Conservation (phyloP, 1,140 invertebrate genomes). For the Microplitis mediator region DNA sequence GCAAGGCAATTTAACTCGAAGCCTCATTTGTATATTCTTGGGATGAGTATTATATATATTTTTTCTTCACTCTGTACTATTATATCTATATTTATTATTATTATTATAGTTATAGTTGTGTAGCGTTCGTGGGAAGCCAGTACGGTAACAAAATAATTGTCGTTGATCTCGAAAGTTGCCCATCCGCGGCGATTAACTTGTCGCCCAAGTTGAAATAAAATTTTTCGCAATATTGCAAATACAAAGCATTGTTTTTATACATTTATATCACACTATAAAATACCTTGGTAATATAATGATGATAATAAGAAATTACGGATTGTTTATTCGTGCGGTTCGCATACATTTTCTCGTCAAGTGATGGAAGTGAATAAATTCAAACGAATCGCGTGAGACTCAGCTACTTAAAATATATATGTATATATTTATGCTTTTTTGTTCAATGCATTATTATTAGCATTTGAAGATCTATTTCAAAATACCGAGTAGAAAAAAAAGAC, state of each 20-base stretch:
- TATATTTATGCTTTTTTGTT: too few relatives aligned
- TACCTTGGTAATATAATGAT: background rate
- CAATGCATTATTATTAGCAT: too few relatives aligned
- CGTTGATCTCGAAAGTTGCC: conserved; percentile 28
- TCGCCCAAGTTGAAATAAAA: conserved; percentile 1
- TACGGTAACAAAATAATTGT: background rate
- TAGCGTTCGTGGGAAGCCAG: conserved; percentile 18
- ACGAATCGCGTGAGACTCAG: conserved; percentile 28
- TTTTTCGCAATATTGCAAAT: background rate
- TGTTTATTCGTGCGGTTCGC: background rate
- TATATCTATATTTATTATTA: conserved; percentile 3
- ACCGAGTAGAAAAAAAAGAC: too few relatives aligned
- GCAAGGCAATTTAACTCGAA: conserved; percentile 4
- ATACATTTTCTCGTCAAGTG: conserved; percentile 1
- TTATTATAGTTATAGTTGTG: background rate
- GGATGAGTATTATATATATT: background rate
- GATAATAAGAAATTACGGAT: background rate
- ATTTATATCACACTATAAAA: background rate
- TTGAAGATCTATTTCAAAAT: too few relatives aligned
- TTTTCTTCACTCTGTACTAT: background rate
- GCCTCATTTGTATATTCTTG: background rate
- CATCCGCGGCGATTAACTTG: conserved; percentile 9
- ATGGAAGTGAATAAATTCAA: conserved; percentile 17
- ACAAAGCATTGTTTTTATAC: conserved; percentile 8
- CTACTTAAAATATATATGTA: background rate